phyloP scores from a whole-genome alignment of 2,888 invertebrate genomes.

The Morinoia aosen region DNA sequence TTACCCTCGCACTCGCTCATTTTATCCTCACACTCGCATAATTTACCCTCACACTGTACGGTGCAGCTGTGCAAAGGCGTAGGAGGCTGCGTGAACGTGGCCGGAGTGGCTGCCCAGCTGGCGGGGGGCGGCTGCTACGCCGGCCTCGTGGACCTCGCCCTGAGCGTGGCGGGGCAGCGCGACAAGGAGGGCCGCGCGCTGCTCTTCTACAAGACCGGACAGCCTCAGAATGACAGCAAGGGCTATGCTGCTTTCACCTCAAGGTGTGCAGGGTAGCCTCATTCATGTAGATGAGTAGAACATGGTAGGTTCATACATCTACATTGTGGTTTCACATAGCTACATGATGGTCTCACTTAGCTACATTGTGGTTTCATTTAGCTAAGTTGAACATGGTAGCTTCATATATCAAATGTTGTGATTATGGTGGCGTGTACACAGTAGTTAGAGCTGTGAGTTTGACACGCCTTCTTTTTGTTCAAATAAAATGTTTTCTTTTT shows the following conservation, averaged over 20 bases:
- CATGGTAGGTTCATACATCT: neutral
- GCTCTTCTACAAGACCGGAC: slow-evolving; percentile 88
- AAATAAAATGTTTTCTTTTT: no score
- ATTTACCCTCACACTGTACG: neutral
- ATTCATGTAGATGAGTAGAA: neutral
- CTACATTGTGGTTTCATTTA: neutral
- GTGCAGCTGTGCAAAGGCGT: slow-evolving; percentile 87
- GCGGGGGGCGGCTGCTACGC: slow-evolving; percentile 79
- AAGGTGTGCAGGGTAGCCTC: slow-evolving; percentile 72
- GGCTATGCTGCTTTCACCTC: slow-evolving; percentile 82
- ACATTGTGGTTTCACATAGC: neutral
- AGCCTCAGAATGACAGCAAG: slow-evolving; percentile 86
- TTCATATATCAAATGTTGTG: no score
- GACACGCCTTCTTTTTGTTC: no score
- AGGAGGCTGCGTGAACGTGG: slow-evolving; percentile 87
- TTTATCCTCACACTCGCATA: no score
- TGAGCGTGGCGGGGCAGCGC: slow-evolving; percentile 86
- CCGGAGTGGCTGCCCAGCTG: slow-evolving; percentile 87
- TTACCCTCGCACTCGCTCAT: no score
- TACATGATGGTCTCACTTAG: neutral
- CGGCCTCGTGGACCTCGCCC: slow-evolving; percentile 90
- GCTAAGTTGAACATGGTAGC: no score
- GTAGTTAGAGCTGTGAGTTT: no score
- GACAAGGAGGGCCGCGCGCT: slow-evolving; percentile 91
- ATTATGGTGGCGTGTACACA: no score